These are phyloP conservation scores for Scaptomyza pallida DNA, from an alignment of 1,140 invertebrate species.

Conservation along the genomic window DNA sequence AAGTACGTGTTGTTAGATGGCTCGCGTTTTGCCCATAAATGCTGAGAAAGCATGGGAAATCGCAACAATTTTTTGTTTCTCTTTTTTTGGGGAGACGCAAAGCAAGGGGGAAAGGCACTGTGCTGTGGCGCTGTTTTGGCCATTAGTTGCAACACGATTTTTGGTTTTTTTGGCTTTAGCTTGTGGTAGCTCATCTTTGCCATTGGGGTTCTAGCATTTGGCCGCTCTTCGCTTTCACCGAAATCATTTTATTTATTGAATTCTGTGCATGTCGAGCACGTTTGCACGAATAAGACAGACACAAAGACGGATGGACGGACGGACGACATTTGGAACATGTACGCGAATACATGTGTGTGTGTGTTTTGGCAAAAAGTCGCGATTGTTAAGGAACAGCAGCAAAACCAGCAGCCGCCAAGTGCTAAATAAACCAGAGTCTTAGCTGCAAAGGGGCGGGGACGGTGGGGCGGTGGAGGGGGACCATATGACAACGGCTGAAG, in stretches of 20 bases:
- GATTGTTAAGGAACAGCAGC: conserved; percentile 26
- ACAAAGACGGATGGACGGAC: conserved; percentile 11
- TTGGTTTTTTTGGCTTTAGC: conserved; percentile 20
- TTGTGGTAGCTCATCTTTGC: not conserved
- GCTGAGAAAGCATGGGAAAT: conserved; percentile 33
- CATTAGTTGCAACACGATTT: conserved; percentile 73
- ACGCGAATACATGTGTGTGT: conserved; percentile 32
- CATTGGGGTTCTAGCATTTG: conserved; percentile 27
- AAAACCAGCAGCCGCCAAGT: conserved; percentile 39
- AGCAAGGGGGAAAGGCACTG: not conserved
- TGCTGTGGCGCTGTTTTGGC: conserved; percentile 29
- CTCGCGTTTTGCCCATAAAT: conserved; percentile 13
- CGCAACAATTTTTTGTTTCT: conserved; percentile 2
- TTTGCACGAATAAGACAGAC: conserved; percentile 64
- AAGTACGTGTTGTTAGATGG: not conserved
- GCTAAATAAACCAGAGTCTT: conserved; percentile 58
- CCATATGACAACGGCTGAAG: conserved; percentile 38
- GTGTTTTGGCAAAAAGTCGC: conserved; percentile 18
- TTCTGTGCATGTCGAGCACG: conserved; percentile 77
- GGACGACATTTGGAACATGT: conserved; percentile 57
- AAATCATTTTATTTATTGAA: conserved; percentile 81
- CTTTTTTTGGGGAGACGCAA: not conserved
- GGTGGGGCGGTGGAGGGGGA: not conserved
- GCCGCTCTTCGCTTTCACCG: conserved; percentile 68
- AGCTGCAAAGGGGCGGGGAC: not conserved